Percentiles rank a stretch among this genome's conserved stretches.
Evolutionary conservation across 2,797 vertebrate genomes (phyloP).

Genomic region (Lacerta viridis): DNA sequence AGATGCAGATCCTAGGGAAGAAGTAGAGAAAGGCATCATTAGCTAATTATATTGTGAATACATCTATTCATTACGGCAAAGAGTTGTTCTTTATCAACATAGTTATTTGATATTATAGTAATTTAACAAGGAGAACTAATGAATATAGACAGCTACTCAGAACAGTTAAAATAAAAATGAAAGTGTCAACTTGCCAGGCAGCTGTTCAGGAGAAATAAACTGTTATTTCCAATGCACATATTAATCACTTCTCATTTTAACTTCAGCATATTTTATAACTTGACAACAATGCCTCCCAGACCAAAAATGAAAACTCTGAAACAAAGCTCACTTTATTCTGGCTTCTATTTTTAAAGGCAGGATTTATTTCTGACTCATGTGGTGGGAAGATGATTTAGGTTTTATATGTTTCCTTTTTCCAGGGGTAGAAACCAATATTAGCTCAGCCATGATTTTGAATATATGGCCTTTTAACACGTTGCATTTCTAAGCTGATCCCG

Average conservation of each 20-base stretch:
- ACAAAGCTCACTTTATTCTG: constrained; percentile 44
- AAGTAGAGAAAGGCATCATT: constrained; percentile 65
- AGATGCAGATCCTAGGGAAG: constrained; percentile 59
- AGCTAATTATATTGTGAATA: constrained; percentile 58
- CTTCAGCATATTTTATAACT: constrained; percentile 43
- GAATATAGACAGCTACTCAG: constrained; percentile 55
- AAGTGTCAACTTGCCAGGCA: constrained; percentile 50
- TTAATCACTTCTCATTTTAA: constrained; percentile 49
- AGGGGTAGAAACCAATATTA: constrained; percentile 24
- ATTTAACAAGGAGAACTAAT: constrained; percentile 57
- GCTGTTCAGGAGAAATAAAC: constrained; percentile 55
- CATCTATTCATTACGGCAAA: constrained; percentile 49
- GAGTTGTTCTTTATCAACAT: constrained; percentile 55
- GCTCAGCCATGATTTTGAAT: constrained; percentile 42
- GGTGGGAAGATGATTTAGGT: constrained; percentile 43
- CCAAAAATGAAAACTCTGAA: constrained; percentile 9
- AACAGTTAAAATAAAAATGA: constrained; percentile 19
- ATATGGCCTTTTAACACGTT: constrained; percentile 33
- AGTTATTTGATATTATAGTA: constrained; percentile 51
- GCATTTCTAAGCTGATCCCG: constrained; percentile 40
- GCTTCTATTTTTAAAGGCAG: constrained; percentile 43
- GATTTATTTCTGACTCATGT: constrained; percentile 43
- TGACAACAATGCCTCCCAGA: constrained; percentile 25
- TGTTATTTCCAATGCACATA: constrained; percentile 42
- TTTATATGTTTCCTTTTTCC: constrained; percentile 55